Conservation (phyloP, 2,113 vertebrate species). For the Tachuris rubrigastra region DNA sequence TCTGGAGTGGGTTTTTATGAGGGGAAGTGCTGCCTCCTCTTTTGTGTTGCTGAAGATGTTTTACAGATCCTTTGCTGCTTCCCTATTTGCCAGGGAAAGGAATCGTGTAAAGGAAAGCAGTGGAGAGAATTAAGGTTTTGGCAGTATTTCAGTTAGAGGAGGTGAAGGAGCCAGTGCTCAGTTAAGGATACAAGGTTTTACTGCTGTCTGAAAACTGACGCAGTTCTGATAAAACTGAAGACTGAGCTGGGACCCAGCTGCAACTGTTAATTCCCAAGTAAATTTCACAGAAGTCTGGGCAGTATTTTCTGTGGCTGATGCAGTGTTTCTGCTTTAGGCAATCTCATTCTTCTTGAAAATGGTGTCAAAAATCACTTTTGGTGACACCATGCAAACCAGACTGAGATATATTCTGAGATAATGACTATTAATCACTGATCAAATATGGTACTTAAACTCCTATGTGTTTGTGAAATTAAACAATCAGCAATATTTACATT, state of each 20-base stretch:
- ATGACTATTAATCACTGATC: not conserved
- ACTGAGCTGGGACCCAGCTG: not conserved
- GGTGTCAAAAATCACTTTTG: not conserved
- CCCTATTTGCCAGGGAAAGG: not conserved
- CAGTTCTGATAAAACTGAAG: not conserved
- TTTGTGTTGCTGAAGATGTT: not conserved
- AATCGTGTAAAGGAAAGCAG: not conserved
- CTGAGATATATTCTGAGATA: not conserved
- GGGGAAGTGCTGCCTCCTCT: not conserved
- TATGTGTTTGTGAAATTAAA: not conserved
- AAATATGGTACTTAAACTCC: not conserved
- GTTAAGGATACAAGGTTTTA: not conserved
- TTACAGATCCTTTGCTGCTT: not conserved
- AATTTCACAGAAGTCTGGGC: not conserved
- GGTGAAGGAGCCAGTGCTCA: not conserved
- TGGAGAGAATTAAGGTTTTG: not conserved
- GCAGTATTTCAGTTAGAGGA: not conserved
- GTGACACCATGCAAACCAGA: not conserved
- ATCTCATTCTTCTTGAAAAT: not conserved
- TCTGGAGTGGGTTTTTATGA: not conserved
- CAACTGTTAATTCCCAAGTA: not conserved
- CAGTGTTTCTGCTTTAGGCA: not conserved
- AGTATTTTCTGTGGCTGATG: not conserved
- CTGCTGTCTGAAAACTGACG: not conserved
- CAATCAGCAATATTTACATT: not conserved